Conservation (phyloP, 2,888 invertebrate genomes). For the Eucera pruinosa region DNA sequence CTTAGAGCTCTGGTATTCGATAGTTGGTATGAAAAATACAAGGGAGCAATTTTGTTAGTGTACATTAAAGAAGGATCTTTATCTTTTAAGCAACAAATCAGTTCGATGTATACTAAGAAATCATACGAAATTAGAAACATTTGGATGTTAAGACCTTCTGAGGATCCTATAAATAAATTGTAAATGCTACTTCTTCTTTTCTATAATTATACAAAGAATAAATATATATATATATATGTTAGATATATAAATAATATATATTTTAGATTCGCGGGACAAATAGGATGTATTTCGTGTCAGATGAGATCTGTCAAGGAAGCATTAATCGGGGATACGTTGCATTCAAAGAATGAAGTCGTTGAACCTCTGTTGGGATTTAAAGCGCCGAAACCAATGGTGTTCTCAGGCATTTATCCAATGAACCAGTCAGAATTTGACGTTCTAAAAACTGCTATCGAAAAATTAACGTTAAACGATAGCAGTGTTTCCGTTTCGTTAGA, state of each 20-base stretch:
- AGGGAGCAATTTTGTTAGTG: slow-evolving; percentile 91
- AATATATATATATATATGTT: neutral
- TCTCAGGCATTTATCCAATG: slow-evolving; percentile 95
- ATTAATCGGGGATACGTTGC: slow-evolving; percentile 91
- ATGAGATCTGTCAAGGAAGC: slow-evolving; percentile 91
- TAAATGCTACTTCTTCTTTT: slow-evolving; percentile 81
- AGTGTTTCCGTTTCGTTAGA: slow-evolving; percentile 93
- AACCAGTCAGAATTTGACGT: slow-evolving; percentile 93
- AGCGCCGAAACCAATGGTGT: slow-evolving; percentile 92
- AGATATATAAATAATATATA: slow-evolving; percentile 12
- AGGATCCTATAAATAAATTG: slow-evolving; percentile 88
- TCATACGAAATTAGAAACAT: slow-evolving; percentile 92
- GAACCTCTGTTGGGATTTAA: slow-evolving; percentile 88
- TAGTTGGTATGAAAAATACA: slow-evolving; percentile 96
- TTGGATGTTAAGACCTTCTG: slow-evolving; percentile 92
- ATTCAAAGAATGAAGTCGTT: slow-evolving; percentile 85
- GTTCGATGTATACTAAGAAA: slow-evolving; percentile 89
- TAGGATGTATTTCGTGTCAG: slow-evolving; percentile 94
- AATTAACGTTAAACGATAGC: slow-evolving; percentile 96
- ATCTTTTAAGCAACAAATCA: slow-evolving; percentile 90
- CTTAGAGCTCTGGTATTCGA: slow-evolving; percentile 96
- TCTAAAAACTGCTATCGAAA: slow-evolving; percentile 93
- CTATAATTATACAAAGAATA: slow-evolving; percentile 11
- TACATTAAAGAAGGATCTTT: slow-evolving; percentile 92
- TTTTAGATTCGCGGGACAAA: slow-evolving; percentile 93